Evolutionary conservation across 2,113 vertebrate genomes (phyloP), one percentile per base, ranked within the genome.

Genomic region (Dipodomys spectabilis): DNA sequence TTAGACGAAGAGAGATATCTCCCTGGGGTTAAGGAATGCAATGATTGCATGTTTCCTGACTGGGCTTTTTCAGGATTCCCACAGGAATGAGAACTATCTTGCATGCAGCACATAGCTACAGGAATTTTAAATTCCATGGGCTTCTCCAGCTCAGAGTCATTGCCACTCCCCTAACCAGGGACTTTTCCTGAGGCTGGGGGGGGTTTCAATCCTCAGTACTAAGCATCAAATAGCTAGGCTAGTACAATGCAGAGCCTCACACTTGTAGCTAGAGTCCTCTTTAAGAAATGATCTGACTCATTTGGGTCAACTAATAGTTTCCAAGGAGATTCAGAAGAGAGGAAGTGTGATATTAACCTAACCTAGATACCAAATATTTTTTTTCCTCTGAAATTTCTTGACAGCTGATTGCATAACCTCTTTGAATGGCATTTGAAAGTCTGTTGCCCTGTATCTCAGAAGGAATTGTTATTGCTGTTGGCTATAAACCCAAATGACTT

Each of bases 361-460:
- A 95, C 97, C 96, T 96, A 97, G 96, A 95, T 96, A 97, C 92
- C 95, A 97, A 93, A 39, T 94, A n/a, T 93, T 97, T 94, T 87
- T 95, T 94, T 96, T 82, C 87, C 92, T 92, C 90, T 96, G 85
- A 96, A 93, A 92, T 96, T 94, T 97, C 90, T 97, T 95, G 94
- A 95, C 86, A 94, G 88, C 91, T 93, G 53, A 60, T 96, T 96
- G 82, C 82, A 57, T 97, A 97, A 97, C 77, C 45, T 95, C 68
- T 86, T 82, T 81, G 78, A 96, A 23, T 90, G 94, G 30, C 92
- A 86, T 87, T 94, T 79, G 35, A 84, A 94, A 81, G 82, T 88
- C 84, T 65, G 8, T 62, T 81, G 49, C 18, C 68, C 32, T 79
- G 27, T 67, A 11, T 81, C 75, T 88, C 85, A 60, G 74, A 79